Evolutionary conservation across 2,797 vertebrate species (phyloP).

Genomic region (Mormyrus hasselquistii): DNA sequence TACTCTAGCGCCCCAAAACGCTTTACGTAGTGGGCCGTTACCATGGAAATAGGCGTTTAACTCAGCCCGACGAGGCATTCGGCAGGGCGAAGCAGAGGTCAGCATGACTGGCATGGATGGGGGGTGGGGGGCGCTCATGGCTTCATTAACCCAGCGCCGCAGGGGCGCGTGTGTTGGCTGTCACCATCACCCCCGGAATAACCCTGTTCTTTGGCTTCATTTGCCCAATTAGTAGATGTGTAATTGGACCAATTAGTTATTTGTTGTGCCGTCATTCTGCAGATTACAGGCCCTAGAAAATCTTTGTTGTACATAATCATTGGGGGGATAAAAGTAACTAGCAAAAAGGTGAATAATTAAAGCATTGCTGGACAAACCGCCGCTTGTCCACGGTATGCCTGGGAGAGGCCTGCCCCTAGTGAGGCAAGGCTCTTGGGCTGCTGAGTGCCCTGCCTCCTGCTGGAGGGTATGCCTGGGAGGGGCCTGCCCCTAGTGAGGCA

Average conservation of each 20-base stretch:
- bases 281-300: neutral
- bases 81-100: neutral
- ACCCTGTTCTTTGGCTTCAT: neutral
- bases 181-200: neutral
- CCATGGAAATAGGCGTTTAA: neutral
- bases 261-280: neutral
- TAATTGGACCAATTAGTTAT: neutral
- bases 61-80: neutral
- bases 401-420: neutral
- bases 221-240: constrained; percentile 1
- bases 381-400: neutral
- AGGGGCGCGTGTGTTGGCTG: neutral
- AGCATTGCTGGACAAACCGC: neutral
- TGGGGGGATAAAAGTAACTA: neutral
- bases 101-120: neutral
- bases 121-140: neutral
- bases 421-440: neutral
- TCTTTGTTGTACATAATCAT: neutral
- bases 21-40: neutral
- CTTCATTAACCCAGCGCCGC: neutral
- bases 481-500: neutral
- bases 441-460: neutral
- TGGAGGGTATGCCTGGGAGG: neutral
- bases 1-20: neutral
- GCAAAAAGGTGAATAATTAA: neutral